phyloP scores from a whole-genome alignment of 2,888 invertebrate genomes.

The Meiosimyza decipiens region DNA sequence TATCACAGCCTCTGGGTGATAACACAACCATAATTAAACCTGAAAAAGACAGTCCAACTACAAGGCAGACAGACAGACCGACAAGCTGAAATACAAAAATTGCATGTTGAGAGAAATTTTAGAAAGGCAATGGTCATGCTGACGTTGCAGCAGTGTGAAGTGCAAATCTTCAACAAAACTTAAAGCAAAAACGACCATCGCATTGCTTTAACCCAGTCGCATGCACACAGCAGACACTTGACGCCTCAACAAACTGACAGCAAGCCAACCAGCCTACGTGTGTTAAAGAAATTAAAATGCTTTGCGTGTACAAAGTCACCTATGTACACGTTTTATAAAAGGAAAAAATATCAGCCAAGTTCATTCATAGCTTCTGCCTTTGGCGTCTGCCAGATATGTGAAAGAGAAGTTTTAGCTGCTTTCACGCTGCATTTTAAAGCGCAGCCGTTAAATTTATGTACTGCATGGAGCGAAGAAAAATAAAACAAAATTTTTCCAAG shows the following conservation, averaged over 20 bases:
- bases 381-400: not conserved
- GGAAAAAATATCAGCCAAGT: not conserved
- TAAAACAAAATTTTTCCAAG: not conserved
- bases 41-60: not conserved
- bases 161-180: no score
- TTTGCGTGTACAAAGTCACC: conserved; percentile 4
- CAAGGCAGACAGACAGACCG: not conserved
- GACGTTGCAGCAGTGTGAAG: no score
- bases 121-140: conserved; percentile 16
- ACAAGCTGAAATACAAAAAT: not conserved
- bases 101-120: conserved; percentile 29
- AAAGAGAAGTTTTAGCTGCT: conserved; percentile 1
- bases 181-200: no score
- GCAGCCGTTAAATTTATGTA: no score
- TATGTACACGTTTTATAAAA: conserved; percentile 6
- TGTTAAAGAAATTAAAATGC: not conserved
- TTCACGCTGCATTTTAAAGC: not conserved
- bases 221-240: no score
- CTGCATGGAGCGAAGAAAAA: no score
- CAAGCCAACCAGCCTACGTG: no score
- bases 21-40: not conserved
- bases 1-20: conserved; percentile 1
- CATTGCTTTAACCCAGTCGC: no score
- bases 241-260: no score
- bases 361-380: conserved; percentile 3